Conservation (phyloP, 2,888 invertebrate genomes). For the Synanthedon andrenaeformis region DNA sequence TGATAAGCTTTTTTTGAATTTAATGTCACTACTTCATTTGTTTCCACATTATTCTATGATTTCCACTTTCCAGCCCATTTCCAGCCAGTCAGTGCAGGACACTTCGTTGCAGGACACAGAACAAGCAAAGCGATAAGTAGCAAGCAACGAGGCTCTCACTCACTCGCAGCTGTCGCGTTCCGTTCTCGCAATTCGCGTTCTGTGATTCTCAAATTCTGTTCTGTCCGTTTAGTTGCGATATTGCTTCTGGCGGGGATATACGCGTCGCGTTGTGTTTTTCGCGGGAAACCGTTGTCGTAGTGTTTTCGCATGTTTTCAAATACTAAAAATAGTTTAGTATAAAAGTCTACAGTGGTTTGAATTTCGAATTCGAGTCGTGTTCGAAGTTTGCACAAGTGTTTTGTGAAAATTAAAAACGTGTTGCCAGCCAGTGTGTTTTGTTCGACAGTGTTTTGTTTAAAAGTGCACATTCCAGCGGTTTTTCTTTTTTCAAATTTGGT, state of each 20-base stretch:
- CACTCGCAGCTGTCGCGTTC: too few relatives aligned
- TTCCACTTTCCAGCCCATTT: too few relatives aligned
- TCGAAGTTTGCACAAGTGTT: not conserved
- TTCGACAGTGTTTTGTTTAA: not conserved
- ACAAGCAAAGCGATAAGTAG: too few relatives aligned
- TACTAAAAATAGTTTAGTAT: not conserved
- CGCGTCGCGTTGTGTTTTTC: conserved; percentile 27
- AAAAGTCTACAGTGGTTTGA: not conserved
- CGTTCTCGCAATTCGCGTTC: conserved; percentile 5
- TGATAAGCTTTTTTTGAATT: too few relatives aligned
- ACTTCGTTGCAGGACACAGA: too few relatives aligned
- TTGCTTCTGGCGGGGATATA: conserved; percentile 22
- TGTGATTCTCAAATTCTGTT: conserved; percentile 6
- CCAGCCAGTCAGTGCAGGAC: too few relatives aligned
- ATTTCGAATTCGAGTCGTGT: not conserved
- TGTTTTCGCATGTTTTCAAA: not conserved
- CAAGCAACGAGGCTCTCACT: too few relatives aligned
- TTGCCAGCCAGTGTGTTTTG: not conserved
- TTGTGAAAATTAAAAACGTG: not conserved
- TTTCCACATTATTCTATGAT: too few relatives aligned
- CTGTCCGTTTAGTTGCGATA: conserved; percentile 26
- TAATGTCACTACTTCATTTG: too few relatives aligned
- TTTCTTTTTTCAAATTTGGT: not conserved
- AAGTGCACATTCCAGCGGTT: not conserved
- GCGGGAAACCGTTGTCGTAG: conserved; percentile 33